These are phyloP conservation scores for Gallinago solitaria DNA, from an alignment of 2,797 vertebrate genomes.

Conservation along the genomic window DNA sequence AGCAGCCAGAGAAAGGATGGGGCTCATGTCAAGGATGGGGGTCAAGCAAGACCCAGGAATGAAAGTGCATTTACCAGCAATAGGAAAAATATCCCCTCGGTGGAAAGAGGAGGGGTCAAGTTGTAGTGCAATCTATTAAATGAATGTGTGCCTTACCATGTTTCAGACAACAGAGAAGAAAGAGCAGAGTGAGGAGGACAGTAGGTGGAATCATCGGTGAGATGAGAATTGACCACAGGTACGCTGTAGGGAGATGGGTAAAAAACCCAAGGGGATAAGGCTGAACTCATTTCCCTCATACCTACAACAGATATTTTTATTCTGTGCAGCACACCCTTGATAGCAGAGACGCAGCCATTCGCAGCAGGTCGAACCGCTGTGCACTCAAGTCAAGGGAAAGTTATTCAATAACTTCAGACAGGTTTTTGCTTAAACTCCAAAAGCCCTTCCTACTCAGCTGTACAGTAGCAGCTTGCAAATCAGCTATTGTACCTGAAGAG, in stretches of 20 bases:
- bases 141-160: not conserved
- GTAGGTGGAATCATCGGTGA: fast-evolving
- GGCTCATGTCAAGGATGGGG: no score
- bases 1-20: not conserved
- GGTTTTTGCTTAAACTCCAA: not conserved
- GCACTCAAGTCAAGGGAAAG: not conserved
- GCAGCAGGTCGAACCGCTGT: fast-evolving
- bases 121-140: not conserved
- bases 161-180: not conserved
- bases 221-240: not conserved
- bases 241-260: not conserved
- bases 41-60: not conserved
- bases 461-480: not conserved
- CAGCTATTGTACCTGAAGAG: not conserved
- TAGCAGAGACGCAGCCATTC: not conserved
- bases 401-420: not conserved
- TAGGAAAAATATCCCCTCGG: not conserved
- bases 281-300: not conserved
- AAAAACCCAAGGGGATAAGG: not conserved
- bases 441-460: not conserved
- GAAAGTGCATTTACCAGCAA: not conserved
- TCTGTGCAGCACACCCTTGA: not conserved
- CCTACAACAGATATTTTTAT: not conserved
- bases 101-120: not conserved
- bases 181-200: not conserved